phyloP scores from a whole-genome alignment of 2,797 vertebrate species.

The Limosa lapponica region DNA sequence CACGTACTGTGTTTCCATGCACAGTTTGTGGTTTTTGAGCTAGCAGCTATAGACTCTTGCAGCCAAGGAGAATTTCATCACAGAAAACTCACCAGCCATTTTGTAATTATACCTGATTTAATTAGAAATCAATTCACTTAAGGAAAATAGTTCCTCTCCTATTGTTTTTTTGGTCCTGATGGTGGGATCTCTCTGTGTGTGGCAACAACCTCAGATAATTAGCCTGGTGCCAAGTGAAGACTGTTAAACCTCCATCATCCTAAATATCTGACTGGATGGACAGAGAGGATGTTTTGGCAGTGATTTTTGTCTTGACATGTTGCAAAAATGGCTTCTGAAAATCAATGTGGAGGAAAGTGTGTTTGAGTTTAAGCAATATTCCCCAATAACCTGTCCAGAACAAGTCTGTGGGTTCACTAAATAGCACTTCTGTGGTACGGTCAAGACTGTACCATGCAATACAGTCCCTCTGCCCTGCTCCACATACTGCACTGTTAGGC shows the following conservation, averaged over 20 bases:
- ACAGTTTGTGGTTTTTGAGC: constrained; percentile 11
- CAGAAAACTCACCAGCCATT: not conserved
- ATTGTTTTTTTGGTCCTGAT: not conserved
- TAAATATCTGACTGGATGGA: not conserved
- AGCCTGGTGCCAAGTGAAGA: not conserved
- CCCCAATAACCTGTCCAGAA: not conserved
- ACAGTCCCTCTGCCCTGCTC: not conserved
- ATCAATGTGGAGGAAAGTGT: not conserved
- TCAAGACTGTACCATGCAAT: not conserved
- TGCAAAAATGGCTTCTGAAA: constrained; percentile 26
- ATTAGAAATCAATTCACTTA: constrained; percentile 54
- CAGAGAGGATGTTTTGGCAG: not conserved
- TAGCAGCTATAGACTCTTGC: not conserved
- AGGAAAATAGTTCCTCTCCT: not conserved
- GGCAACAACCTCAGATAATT: constrained; percentile 33
- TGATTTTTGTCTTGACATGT: not conserved
- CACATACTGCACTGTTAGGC: not conserved
- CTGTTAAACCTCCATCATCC: constrained; percentile 14
- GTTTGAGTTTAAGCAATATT: not conserved
- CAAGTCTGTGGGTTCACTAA: not conserved
- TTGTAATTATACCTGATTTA: constrained; percentile 47
- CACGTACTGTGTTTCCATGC: not conserved
- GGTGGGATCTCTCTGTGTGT: constrained; percentile 6
- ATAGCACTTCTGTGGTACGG: not conserved
- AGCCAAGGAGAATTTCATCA: constrained; percentile 21